A percentile compares a stretch with the other conserved stretches of the same genome.
Conservation (phyloP, 2,888 invertebrate genomes). For the Torymus auratus region DNA sequence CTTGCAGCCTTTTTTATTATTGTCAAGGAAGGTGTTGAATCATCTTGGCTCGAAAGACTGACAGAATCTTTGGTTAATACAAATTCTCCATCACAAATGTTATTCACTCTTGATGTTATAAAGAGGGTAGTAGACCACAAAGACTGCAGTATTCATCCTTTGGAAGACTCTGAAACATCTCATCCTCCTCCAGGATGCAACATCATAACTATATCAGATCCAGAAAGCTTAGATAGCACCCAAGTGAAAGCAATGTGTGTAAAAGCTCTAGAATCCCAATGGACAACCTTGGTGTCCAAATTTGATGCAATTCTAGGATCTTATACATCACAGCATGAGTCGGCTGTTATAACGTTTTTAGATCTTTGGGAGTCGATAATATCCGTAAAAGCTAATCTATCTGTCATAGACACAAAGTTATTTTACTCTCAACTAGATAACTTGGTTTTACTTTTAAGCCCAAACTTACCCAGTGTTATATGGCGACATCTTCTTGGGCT, state of each 20-base stretch:
- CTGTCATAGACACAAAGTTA: slow-evolving; percentile 91
- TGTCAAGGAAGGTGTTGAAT: slow-evolving; percentile 88
- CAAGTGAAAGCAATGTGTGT: slow-evolving; percentile 91
- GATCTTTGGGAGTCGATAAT: slow-evolving; percentile 93
- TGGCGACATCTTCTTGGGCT: slow-evolving; percentile 91
- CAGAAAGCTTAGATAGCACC: slow-evolving; percentile 90
- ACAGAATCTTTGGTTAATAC: slow-evolving; percentile 83
- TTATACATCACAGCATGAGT: slow-evolving; percentile 77
- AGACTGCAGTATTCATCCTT: slow-evolving; percentile 86
- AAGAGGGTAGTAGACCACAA: slow-evolving; percentile 94
- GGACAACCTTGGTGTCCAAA: slow-evolving; percentile 85
- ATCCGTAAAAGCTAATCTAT: slow-evolving; percentile 92
- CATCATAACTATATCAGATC: slow-evolving; percentile 84
- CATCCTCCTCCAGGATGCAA: slow-evolving; percentile 78
- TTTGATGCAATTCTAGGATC: slow-evolving; percentile 78
- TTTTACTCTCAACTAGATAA: slow-evolving; percentile 91
- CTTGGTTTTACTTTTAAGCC: slow-evolving; percentile 84
- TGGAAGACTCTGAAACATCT: slow-evolving; percentile 81
- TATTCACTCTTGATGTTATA: slow-evolving; percentile 90
- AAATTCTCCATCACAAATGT: slow-evolving; percentile 82
- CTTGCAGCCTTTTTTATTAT: slow-evolving; percentile 90
- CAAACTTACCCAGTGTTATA: slow-evolving; percentile 87
- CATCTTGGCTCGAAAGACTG: slow-evolving; percentile 87
- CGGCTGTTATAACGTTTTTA: slow-evolving; percentile 85
- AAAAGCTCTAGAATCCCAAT: slow-evolving; percentile 89